Base-by-base conservation (phyloP, 2,888 invertebrate genomes). In the Phaonia tiefii region DNA sequence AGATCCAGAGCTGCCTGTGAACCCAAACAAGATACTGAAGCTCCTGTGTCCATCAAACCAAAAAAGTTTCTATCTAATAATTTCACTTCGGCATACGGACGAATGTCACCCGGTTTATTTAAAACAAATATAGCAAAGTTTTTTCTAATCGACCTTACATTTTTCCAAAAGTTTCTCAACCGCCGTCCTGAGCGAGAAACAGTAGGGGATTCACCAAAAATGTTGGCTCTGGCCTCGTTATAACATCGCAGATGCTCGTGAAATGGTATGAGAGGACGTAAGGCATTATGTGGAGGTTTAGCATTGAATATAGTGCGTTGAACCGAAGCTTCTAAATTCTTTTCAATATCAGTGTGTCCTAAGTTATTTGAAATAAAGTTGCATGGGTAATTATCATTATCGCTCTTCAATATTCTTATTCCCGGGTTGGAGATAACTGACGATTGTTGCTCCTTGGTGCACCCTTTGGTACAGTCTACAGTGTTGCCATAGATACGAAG, bases 11-110 rank as follows among this genome's bases (percentile, higher is more conserved):
- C n/a, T n/a, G n/a, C n/a, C n/a, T n/a, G n/a, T n/a, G n/a, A n/a
- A n/a, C n/a, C n/a, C n/a, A n/a, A n/a, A n/a, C n/a, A n/a, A n/a
- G n/a, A n/a, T n/a, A n/a, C n/a, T n/a, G n/a, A n/a, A n/a, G 79
- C 77, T 10, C 79, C 81, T 7, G 78, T 72, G 22, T 75, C 78
- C 22, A 82, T 56, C 10, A 82, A 25, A 17, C 56, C 78, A 2
- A 82, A 22, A 26, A 37, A 3, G 2, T 71, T 54, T 46, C 63
- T 63, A 10, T 54, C 60, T 3, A 76, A 66, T 11, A 82, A 10
- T 10, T 39, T 37, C 1, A 82, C 73, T 13, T 74, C 72, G 1
- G 72, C 54, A 54, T 77, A 83, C 11, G 82, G 82, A 8, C 75
- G 49, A 15, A 80, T 42, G 60, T 83, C 79, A 8, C 39, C 15